Conservation (phyloP, 2,113 vertebrate genomes). For the Hemicordylus capensis region DNA sequence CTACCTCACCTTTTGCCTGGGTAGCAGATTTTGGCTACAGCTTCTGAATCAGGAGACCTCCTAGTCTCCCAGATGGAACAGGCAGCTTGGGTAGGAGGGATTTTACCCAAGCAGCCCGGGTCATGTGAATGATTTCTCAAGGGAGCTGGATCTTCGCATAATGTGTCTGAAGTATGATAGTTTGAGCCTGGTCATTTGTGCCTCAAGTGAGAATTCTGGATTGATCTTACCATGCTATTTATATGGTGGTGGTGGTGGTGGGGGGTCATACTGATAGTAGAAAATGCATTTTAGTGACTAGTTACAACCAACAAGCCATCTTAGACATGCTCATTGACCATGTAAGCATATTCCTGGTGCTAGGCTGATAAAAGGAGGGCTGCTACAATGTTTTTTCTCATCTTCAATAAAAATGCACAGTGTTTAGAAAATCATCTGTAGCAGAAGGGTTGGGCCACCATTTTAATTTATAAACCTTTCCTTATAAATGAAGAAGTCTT, state of each 20-base stretch:
- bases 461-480: constrained; percentile 59
- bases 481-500: constrained; percentile 60
- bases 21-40: too few relatives aligned
- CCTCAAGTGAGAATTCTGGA: too few relatives aligned
- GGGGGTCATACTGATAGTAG: neutral
- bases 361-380: constrained; percentile 67
- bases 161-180: too few relatives aligned
- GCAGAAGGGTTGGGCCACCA: constrained; percentile 61
- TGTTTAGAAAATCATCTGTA: constrained; percentile 70
- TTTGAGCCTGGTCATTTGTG: too few relatives aligned
- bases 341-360: constrained; percentile 75
- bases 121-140: too few relatives aligned
- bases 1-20: too few relatives aligned
- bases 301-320: constrained; percentile 70
- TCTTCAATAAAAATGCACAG: constrained; percentile 62
- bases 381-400: constrained; percentile 54
- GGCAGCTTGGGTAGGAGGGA: too few relatives aligned
- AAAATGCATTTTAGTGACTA: constrained; percentile 69
- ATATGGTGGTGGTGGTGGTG: neutral
- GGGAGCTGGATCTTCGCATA: too few relatives aligned
- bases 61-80: too few relatives aligned
- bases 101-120: too few relatives aligned
- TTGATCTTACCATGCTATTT: neutral
- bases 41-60: too few relatives aligned
- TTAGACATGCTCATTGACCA: constrained; percentile 74